These are phyloP conservation scores for Sapayoa aenigma DNA, from an alignment of 2,113 vertebrate species.

Conservation along the genomic window DNA sequence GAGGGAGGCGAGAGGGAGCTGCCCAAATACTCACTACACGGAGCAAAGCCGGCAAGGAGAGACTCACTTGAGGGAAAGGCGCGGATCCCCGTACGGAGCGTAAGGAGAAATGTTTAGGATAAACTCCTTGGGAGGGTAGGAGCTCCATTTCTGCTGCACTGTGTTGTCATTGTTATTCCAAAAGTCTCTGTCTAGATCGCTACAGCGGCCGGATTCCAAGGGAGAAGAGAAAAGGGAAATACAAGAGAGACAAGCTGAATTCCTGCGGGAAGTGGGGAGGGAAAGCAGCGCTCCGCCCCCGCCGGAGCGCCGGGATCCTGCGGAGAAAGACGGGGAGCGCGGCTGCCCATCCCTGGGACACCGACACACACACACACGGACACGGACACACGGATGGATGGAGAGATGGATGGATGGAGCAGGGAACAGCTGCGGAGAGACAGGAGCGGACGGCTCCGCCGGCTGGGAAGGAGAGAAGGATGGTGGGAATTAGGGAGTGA, in stretches of 20 bases:
- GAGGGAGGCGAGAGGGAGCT: constrained; percentile 51
- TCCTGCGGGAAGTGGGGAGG: constrained; percentile 54
- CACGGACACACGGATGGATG: background rate
- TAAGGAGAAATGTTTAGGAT: constrained; percentile 99
- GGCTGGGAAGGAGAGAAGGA: constrained; percentile 65
- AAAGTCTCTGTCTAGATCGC: constrained; percentile 99
- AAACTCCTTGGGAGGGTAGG: constrained; percentile 99
- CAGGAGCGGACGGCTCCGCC: constrained; percentile 4
- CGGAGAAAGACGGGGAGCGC: background rate
- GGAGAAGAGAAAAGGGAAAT: constrained; percentile 79
- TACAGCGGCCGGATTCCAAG: constrained; percentile 83
- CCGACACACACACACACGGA: background rate
- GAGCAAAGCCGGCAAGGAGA: constrained; percentile 79
- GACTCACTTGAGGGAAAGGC: constrained; percentile 99
- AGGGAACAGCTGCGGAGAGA: constrained; percentile 41
- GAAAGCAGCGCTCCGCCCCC: background rate
- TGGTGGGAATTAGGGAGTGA: background rate
- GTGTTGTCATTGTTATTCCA: constrained; percentile 99
- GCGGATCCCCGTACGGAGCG: constrained; percentile 96
- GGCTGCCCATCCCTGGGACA: background rate
- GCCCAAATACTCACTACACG: constrained; percentile 72
- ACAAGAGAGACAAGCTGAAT: constrained; percentile 75
- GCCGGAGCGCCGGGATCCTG: constrained; percentile 40
- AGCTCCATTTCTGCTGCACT: constrained; percentile 99
- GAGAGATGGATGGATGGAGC: background rate